Evolutionary conservation across 2,113 vertebrate species (phyloP), one percentile per base, ranked within the genome.

Genomic region (Camelus bactrianus): DNA sequence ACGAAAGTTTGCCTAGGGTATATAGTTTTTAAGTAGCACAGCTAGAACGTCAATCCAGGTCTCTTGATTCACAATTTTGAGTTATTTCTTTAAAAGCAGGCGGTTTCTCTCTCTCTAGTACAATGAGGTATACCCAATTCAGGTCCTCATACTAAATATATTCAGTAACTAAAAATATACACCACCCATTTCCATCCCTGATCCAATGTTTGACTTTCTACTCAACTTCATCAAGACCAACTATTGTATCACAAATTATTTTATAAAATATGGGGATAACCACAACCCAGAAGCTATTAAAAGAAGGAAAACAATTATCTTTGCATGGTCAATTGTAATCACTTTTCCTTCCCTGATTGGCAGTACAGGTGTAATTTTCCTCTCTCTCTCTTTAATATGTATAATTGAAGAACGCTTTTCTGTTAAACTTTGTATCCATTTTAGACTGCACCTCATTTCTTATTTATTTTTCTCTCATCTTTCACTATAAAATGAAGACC

Each of bases 381-480:
- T 93, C 28, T 76, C 26, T 92, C 48, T 26, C 32, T 15, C 7
- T 52, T 73, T 85, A 70, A 58, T 17, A 60, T 62, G 16, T 79
- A 42, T 79, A 91, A 88, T 16, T 64, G 65, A 83, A 70, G 60
- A 81, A 95, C 76, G 46, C 11, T 81, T 91, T 96, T 79, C 48
- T 76, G 14, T 91, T 88, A 67, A 86, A 12, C 16, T 85, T 93
- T 91, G 75, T 46, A 80, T 84, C 14, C 22, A 93, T 42, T 95
- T 93, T 85, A 88, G 32, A 79, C 95, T 60, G 24, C 6, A 73
- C 64, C 60, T 93, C 38, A 91, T 88, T 85, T 91, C 54, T 60
- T 82, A 92, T 81, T 96, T 93, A 35, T 67, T 24, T 91, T 73
- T 90, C 30, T 95, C 64, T 86, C 35, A 94, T 86, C 16, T 90